These are phyloP conservation scores for Drymodes brunneopygia DNA, from an alignment of 2,113 vertebrate genomes.

Conservation along the genomic window DNA sequence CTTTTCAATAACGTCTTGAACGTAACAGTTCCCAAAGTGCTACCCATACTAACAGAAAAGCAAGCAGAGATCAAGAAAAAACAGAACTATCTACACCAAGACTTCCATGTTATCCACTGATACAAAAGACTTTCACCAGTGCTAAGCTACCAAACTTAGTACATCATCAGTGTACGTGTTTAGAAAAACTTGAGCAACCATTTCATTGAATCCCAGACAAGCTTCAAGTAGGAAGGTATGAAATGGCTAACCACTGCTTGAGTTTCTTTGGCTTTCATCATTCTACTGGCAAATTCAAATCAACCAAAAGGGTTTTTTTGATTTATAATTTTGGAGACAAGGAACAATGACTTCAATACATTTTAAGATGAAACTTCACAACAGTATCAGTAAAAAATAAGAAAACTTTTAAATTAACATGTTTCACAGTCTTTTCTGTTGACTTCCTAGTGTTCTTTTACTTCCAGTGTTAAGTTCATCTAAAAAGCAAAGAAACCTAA, in stretches of 20 bases:
- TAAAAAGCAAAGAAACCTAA: neutral
- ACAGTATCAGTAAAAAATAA: neutral
- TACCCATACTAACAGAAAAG: neutral
- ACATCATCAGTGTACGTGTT: neutral
- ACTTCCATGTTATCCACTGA: neutral
- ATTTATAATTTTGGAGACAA: neutral
- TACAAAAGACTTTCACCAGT: neutral
- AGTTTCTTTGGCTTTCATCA: neutral
- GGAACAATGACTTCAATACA: neutral
- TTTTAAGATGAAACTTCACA: neutral
- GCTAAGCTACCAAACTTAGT: neutral
- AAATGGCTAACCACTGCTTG: neutral
- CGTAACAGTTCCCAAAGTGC: neutral
- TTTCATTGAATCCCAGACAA: neutral
- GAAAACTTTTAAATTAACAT: neutral
- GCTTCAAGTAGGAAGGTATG: neutral
- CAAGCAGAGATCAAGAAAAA: neutral
- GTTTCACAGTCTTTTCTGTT: neutral
- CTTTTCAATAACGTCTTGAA: neutral
- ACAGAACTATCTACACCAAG: neutral
- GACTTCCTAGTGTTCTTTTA: neutral
- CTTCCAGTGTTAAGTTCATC: neutral
- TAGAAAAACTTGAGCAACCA: neutral
- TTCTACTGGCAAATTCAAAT: neutral
- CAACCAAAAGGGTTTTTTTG: neutral